Evolutionary conservation across 2,888 invertebrate species (phyloP), one percentile per base, ranked within the genome.

Genomic region (Lithophane socia): DNA sequence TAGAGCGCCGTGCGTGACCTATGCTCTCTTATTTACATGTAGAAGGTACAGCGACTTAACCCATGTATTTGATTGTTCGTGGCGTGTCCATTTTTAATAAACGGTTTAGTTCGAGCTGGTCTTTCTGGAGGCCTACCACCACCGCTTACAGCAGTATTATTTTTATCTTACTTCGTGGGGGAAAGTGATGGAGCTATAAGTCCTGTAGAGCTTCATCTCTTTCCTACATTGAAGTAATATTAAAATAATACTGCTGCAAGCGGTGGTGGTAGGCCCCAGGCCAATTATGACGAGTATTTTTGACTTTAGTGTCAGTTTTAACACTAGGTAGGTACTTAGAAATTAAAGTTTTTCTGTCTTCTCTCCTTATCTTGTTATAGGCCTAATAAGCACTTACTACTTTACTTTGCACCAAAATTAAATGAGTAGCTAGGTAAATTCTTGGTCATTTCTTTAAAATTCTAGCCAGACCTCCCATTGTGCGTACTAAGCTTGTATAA

Each of bases 21-120:
- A 37, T 65, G 65, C 64, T 21, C 73, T 37, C 56, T 9, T 52
- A 80, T 78, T 78, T 37, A 60, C 80, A n/a, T 21, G 42, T 13
- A 49, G 13, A n/a, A 64, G 3, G 10, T 12, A 29, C 4, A 47
- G 37, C 37, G 3, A 18, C n/a, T 60, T 60, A 44, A 29, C 73
- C 49, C 8, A 12, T 61, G 44, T 73, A 61, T 72, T 44, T 44
- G 8, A 52, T 44, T 54, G 29, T 73, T 29, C 1, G 12, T 52
- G 16, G 12, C n/a, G 16, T n/a, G 18, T 13, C 13, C 21, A 16
- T 47, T 68, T 54, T n/a, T 21, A n/a, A n/a, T 58, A 47, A 21
- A 70, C 1, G 4, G 12, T 21, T 10, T 5, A 37, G 7, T 18
- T 4, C 0, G 4, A 16, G 47, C n/a, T 42, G 10, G 42, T 58